These are phyloP conservation scores for Tigriopus japonicus DNA, from an alignment of 1,140 invertebrate species.

Conservation along the genomic window DNA sequence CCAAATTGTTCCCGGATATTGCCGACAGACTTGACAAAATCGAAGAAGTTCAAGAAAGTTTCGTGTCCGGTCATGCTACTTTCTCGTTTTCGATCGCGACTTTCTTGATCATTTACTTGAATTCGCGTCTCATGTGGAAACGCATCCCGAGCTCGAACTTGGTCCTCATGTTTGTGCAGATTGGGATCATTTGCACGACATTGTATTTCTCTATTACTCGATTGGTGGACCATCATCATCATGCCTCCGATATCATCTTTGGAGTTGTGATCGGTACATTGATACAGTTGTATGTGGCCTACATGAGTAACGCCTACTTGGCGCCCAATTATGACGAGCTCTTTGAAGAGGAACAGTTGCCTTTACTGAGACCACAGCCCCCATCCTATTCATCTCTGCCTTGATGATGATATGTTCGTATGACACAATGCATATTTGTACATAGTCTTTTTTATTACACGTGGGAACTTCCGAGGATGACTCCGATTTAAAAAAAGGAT, in stretches of 20 bases:
- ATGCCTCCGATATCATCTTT: constrained; percentile 38
- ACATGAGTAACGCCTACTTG: no score
- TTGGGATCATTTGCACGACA: constrained; percentile 17
- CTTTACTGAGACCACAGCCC: no score
- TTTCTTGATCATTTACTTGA: constrained; percentile 26
- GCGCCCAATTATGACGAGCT: no score
- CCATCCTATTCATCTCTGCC: no score
- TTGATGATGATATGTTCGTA: no score
- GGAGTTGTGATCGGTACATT: constrained; percentile 32
- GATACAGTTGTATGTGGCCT: constrained; percentile 1
- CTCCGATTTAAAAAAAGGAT: no score
- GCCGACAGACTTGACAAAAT: neutral
- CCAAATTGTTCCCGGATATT: neutral
- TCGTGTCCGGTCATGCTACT: neutral
- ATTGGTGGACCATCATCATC: constrained; percentile 39
- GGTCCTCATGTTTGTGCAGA: neutral
- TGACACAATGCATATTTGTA: no score
- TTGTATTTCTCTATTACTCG: constrained; percentile 25
- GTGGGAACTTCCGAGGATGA: no score
- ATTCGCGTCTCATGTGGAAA: constrained; percentile 22
- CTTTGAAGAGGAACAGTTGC: no score
- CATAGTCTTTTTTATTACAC: no score
- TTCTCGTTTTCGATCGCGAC: neutral
- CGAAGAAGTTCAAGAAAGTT: neutral
- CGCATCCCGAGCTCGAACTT: constrained; percentile 1